phyloP scores from a whole-genome alignment of 2,888 invertebrate genomes.

The Ormia ochracea region DNA sequence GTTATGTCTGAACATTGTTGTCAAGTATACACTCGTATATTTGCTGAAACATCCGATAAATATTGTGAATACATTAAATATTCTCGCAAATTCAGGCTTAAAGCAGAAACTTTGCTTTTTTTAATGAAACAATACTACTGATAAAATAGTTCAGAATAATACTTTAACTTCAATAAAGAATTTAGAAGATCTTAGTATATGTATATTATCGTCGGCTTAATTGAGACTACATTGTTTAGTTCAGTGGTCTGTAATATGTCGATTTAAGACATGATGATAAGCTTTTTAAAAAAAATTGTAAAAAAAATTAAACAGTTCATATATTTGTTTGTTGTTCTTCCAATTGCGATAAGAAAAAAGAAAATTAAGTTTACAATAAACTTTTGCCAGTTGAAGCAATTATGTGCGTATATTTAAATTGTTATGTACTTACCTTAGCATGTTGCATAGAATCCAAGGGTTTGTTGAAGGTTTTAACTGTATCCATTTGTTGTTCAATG shows the following conservation, averaged over 20 bases:
- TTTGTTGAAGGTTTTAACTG: slow-evolving; percentile 82
- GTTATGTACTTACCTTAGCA: slow-evolving; percentile 81
- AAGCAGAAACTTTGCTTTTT: too few species aligned
- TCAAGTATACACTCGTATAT: too few species aligned
- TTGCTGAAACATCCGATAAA: too few species aligned
- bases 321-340: not conserved
- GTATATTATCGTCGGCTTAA: not conserved
- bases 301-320: slow-evolving; percentile 21
- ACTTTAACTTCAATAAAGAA: not conserved
- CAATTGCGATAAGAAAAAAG: slow-evolving; percentile 9
- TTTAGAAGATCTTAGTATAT: too few species aligned
- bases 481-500: slow-evolving; percentile 86
- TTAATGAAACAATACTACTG: too few species aligned
- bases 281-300: not conserved
- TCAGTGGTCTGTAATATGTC: not conserved
- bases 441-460: slow-evolving; percentile 83
- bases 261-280: slow-evolving; percentile 52
- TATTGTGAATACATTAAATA: too few species aligned
- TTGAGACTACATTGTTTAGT: not conserved
- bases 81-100: too few species aligned
- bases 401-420: slow-evolving; percentile 22
- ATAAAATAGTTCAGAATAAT: too few species aligned
- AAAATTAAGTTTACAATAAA: not conserved
- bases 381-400: not conserved
- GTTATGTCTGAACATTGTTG: too few species aligned